Evolutionary conservation across 2,888 invertebrate species (phyloP).

Genomic region (Lithophane socia): DNA sequence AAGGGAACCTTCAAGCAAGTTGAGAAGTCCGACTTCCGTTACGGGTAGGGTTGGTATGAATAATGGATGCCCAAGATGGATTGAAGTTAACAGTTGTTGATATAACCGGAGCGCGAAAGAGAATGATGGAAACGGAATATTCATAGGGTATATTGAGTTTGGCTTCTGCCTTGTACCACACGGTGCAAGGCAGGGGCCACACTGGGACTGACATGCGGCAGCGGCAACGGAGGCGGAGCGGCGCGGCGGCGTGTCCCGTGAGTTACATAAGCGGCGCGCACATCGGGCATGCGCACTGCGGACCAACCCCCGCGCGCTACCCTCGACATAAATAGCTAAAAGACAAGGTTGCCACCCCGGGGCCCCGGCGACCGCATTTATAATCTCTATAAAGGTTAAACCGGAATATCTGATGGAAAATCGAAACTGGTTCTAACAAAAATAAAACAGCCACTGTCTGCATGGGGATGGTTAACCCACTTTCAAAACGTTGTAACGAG

Average conservation of each 20-base stretch:
- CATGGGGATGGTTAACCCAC: slow-evolving; percentile 68
- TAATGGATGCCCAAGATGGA: slow-evolving; percentile 44
- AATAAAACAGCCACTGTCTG: slow-evolving; percentile 74
- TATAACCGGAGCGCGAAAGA: slow-evolving; percentile 12
- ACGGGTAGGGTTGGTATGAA: slow-evolving; percentile 49
- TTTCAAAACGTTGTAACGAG: slow-evolving; percentile 57
- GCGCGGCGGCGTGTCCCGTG: slow-evolving; percentile 74
- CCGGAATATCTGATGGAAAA: slow-evolving; percentile 86
- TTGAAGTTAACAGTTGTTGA: slow-evolving; percentile 39
- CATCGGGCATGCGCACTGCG: slow-evolving; percentile 84
- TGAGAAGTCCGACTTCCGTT: slow-evolving; percentile 49
- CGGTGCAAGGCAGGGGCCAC: slow-evolving; percentile 57
- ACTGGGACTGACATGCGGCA: slow-evolving; percentile 70
- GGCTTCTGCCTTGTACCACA: slow-evolving; percentile 37
- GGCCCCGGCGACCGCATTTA: slow-evolving; percentile 87
- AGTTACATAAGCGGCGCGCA: slow-evolving; percentile 86
- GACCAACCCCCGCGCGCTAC: slow-evolving; percentile 81
- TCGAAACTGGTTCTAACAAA: slow-evolving; percentile 80
- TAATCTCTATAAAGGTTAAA: slow-evolving; percentile 89
- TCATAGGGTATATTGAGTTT: slow-evolving; percentile 33
- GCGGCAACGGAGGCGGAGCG: slow-evolving; percentile 70
- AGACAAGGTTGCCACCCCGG: slow-evolving; percentile 90
- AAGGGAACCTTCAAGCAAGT: slow-evolving; percentile 51
- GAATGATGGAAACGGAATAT: slow-evolving; percentile 36
- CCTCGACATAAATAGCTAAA: slow-evolving; percentile 90